Conservation (phyloP, 2,888 invertebrate genomes). For the Oscheius onirici region DNA sequence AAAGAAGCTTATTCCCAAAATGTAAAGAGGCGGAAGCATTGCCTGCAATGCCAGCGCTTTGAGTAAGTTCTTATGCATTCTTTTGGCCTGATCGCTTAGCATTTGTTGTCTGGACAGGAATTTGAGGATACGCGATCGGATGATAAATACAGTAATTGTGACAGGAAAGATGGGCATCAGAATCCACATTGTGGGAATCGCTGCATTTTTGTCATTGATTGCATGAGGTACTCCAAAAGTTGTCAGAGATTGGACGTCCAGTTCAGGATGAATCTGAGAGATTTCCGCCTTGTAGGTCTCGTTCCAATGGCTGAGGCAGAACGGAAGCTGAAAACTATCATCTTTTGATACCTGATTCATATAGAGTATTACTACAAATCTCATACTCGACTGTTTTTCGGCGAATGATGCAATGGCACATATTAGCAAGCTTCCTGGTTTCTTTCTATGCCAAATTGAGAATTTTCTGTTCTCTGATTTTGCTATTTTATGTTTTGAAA, state of each 20-base stretch:
- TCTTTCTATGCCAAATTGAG: too few relatives aligned
- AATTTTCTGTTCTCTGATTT: too few relatives aligned
- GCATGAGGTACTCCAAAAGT: background rate
- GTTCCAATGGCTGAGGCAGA: background rate
- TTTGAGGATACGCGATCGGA: background rate
- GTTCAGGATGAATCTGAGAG: constrained; percentile 2
- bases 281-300: background rate
- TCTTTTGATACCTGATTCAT: too few relatives aligned
- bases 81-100: background rate
- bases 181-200: background rate
- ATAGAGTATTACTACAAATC: too few relatives aligned
- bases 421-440: too few relatives aligned
- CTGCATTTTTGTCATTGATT: too few relatives aligned
- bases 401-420: too few relatives aligned
- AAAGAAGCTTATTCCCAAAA: background rate
- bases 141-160: background rate
- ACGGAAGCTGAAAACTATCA: too few relatives aligned
- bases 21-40: constrained; percentile 1
- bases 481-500: too few relatives aligned
- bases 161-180: constrained; percentile 4
- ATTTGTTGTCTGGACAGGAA: background rate
- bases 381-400: too few relatives aligned
- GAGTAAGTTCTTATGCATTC: background rate
- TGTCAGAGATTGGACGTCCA: background rate
- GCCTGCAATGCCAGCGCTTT: constrained; percentile 5